Evolutionary conservation across 2,888 invertebrate species (phyloP), one percentile per base, ranked within the genome.

Genomic region (Carabus problematicus): DNA sequence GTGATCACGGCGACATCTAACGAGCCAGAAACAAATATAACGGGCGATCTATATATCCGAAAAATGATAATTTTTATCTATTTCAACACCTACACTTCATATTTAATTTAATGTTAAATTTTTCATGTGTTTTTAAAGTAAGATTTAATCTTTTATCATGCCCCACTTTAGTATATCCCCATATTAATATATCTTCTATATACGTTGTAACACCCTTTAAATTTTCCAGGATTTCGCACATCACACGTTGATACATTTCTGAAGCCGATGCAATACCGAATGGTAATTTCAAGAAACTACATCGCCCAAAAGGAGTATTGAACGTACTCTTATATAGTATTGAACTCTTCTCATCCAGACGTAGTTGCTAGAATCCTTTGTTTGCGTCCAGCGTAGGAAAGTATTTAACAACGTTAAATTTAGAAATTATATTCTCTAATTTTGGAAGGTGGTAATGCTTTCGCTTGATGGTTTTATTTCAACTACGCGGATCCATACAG

Each of bases 111-210:
- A n/a, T n/a, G n/a, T n/a, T n/a, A n/a, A n/a, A n/a, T n/a, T n/a
- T n/a, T n/a, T n/a, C n/a, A n/a, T n/a, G n/a, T n/a, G n/a, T n/a
- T n/a, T n/a, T n/a, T n/a, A n/a, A n/a, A n/a, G n/a, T n/a, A n/a
- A n/a, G n/a, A n/a, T n/a, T n/a, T n/a, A n/a, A n/a, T 16, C 70
- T 68, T 29, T 61, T 19, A 63, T 76, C 67, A 72, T 77, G 75
- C 71, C 77, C 74, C 63, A 72, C 18, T 54, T 69, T 56, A 41
- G 18, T 64, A 61, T 42, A 70, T 9, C 74, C 74, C 60, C 71
- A 76, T 8, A 77, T 58, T 29, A 77, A 52, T 6, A 78, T 60
- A 71, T 77, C 76, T 72, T 78, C 76, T 40, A 77, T 71, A 68
- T 75, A 75, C 6, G 73, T 71, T 43, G 71, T 72, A 8, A 75